Evolutionary conservation across 2,113 vertebrate genomes (phyloP).

Genomic region (Ciconia stormi): DNA sequence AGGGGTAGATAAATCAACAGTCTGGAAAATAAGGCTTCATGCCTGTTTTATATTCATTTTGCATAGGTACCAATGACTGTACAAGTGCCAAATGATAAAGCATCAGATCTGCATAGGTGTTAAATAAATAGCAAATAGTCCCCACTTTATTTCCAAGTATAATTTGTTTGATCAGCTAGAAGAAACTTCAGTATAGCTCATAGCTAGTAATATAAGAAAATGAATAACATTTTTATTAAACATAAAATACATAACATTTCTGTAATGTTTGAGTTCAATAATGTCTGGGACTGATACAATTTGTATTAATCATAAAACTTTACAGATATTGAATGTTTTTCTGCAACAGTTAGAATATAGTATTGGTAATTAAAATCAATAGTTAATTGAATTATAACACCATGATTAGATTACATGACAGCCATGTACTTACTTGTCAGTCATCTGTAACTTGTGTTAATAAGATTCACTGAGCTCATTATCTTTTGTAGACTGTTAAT

Average conservation of each 20-base stretch:
- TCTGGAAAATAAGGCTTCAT: conserved; percentile 17
- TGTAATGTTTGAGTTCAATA: not conserved
- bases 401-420: conserved; percentile 28
- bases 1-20: not conserved
- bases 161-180: not conserved
- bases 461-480: conserved; percentile 58
- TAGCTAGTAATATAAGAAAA: not conserved
- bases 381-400: conserved; percentile 51
- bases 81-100: not conserved
- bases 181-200: not conserved
- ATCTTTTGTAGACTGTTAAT: conserved; percentile 48
- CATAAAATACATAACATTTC: not conserved
- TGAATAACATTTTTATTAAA: not conserved
- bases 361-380: conserved; percentile 27
- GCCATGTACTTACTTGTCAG: conserved; percentile 40
- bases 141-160: not conserved
- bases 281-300: not conserved
- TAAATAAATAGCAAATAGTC: conserved; percentile 14
- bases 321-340: not conserved
- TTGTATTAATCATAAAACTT: not conserved
- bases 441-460: conserved; percentile 52
- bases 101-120: not conserved
- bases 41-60: conserved; percentile 24
- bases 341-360: not conserved
- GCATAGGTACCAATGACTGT: not conserved